phyloP scores from a whole-genome alignment of 2,113 vertebrate species.

The Triplophysa tibetana region DNA sequence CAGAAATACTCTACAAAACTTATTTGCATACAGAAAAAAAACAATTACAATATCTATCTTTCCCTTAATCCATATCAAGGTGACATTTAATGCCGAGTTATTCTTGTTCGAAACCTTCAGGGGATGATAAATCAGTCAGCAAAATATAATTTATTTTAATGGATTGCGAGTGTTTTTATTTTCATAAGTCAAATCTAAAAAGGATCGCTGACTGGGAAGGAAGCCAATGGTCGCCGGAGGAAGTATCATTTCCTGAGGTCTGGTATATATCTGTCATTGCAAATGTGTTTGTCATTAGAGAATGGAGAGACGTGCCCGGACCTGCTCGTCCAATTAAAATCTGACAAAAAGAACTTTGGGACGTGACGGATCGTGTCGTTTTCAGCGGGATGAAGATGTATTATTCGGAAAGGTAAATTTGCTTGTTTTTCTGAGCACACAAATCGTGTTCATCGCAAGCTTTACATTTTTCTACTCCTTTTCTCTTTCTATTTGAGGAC shows the following conservation, averaged over 20 bases:
- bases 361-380: not conserved
- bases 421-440: slow-evolving; percentile 4
- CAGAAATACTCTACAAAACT: slow-evolving; percentile 34
- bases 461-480: not conserved
- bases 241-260: slow-evolving; percentile 51
- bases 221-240: slow-evolving; percentile 45
- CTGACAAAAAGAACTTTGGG: slow-evolving; percentile 18
- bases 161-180: slow-evolving; percentile 51
- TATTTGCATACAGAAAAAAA: slow-evolving; percentile 26
- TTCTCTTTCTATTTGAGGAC: too few relatives aligned
- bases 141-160: slow-evolving; percentile 56
- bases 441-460: not conserved
- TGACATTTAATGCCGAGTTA: slow-evolving; percentile 52
- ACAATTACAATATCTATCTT: slow-evolving; percentile 39
- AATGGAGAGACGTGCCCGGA: slow-evolving; percentile 17
- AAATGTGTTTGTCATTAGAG: slow-evolving; percentile 45
- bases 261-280: slow-evolving; percentile 47
- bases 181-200: slow-evolving; percentile 48
- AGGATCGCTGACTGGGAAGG: slow-evolving; percentile 52
- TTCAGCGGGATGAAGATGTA: not conserved
- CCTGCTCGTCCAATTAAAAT: slow-evolving; percentile 22
- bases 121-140: slow-evolving; percentile 48
- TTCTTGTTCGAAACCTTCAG: slow-evolving; percentile 49
- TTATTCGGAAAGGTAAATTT: not conserved
- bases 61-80: slow-evolving; percentile 50